Evolutionary conservation across 2,797 vertebrate genomes (phyloP), one percentile per base, ranked within the genome.

Genomic region (Anisognathus igniventris): DNA sequence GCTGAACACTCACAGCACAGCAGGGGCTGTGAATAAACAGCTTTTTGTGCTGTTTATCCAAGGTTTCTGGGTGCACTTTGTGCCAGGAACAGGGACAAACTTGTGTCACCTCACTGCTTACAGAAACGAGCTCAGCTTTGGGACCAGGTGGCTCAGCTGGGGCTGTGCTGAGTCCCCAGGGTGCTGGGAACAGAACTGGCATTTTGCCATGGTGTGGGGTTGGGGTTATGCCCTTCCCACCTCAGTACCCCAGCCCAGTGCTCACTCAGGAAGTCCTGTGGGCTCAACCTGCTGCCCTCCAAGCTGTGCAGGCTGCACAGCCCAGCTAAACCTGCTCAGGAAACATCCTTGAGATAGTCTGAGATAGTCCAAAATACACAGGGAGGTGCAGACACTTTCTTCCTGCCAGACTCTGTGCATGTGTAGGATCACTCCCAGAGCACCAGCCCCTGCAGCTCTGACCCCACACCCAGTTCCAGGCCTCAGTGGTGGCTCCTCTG

Each of bases 131-230:
- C 11, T 14, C 5, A 1, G 53, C 70, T 70, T 42, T 33, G 47
- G 31, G 51, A 40, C 14, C 0, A 0, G 3, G 3, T 0, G 3
- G 25, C 35, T 68, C 1, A 0, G 14, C 12, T 68, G 40, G 30
- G 44, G 48, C 62, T 47, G 35, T 27, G 28, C 58, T 47, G 47
- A 81, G 76, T 12, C n/a, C 45, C 16, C 61, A 17, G 19, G 27
- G 31, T 64, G 30, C 0, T 1, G 1, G 45, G 27, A 67, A n/a
- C 50, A 30, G 48, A 56, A 42, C 21, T 45, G 61, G 31, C 1
- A 0, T 11, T 23, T 20, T 7, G 28, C 31, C 51, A 22, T 42
- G 31, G 6, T 53, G 61, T 1, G 24, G 56, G 53, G 24, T 12
- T 22, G 25, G 8, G 4, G 15, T 28, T 15, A 7, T 8, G 39